Base-by-base conservation (phyloP, 2,113 vertebrate genomes). In the Colaptes auratus region DNA sequence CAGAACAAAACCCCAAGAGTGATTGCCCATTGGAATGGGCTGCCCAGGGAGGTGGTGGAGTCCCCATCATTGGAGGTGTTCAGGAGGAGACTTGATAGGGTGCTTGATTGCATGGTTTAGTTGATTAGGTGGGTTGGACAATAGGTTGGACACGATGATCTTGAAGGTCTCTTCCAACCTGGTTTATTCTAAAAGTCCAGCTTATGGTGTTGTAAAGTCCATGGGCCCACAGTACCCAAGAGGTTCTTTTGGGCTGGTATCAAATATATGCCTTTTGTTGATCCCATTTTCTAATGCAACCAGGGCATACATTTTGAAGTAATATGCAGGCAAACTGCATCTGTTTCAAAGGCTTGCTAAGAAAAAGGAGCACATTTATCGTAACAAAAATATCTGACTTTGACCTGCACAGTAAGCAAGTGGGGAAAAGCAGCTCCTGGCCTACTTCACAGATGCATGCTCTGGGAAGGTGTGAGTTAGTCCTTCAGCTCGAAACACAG, bases 141-240 rank as follows among this genome's bases (percentile, higher is more conserved):
- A 39, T 39, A 39, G 39, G 39, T 39, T 39, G 39, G 39, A 39
- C 39, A 36, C 36, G 36, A 36, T 36, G 36, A 36, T 36, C 39
- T 39, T 39, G 39, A 39, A 39, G 39, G 39, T 39, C 39, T 39
- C 39, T 39, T 39, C 39, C 39, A 39, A 39, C 39, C 39, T 39
- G 39, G 39, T 39, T 39, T 39, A 39, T 39, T 39, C 39, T 39
- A 39, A 39, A 39, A 39, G 39, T 39, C 39, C 39, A 39, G 39
- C 39, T 39, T 39, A 39, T 39, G 39, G 39, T 39, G 10, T 39
- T 39, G 10, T 39, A 39, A 39, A 39, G 10, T 39, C 39, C 2
- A 0, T 7, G 4, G 25, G 11, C 21, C 23, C 27, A 44, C 1
- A 44, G 15, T 5, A 78, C 7, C 4, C 30, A 60, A 52, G 50